Conservation (phyloP, 37 sponge, comb jelly and placozoan genomes). For the Spongilla lacustris region DNA sequence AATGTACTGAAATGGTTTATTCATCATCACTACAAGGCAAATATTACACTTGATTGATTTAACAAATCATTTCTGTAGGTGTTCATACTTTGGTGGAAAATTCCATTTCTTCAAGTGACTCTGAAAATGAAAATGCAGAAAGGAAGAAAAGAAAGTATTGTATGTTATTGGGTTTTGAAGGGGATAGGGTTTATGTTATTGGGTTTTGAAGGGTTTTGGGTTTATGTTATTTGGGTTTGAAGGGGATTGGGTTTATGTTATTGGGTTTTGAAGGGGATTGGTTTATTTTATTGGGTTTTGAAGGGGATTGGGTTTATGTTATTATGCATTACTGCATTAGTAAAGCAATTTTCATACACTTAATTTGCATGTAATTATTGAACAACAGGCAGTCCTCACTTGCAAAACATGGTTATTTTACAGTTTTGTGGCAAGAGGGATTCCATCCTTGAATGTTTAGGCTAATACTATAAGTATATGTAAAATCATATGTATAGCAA, state of each 20-base stretch:
- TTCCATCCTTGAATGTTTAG: not conserved
- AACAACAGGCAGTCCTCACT: not conserved
- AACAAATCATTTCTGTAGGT: not conserved
- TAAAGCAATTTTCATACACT: not conserved
- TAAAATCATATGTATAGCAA: not conserved
- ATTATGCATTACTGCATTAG: not conserved
- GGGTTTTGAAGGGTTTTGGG: no score
- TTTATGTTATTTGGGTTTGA: no score
- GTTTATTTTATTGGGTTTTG: no score
- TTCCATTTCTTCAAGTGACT: conserved; percentile 1
- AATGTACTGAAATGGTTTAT: not conserved
- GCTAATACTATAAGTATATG: not conserved
- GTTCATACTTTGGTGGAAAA: not conserved
- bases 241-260: no score
- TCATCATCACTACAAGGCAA: not conserved
- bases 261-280: no score
- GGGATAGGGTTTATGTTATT: no score
- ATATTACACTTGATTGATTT: not conserved
- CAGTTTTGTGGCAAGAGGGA: not conserved
- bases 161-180: not conserved
- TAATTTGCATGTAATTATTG: not conserved
- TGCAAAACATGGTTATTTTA: conserved; percentile 1
- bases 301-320: not conserved
- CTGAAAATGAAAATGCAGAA: not conserved
- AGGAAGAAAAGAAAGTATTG: not conserved